Evolutionary conservation across 2,888 invertebrate species (phyloP).

Genomic region (Athetis lepigone): DNA sequence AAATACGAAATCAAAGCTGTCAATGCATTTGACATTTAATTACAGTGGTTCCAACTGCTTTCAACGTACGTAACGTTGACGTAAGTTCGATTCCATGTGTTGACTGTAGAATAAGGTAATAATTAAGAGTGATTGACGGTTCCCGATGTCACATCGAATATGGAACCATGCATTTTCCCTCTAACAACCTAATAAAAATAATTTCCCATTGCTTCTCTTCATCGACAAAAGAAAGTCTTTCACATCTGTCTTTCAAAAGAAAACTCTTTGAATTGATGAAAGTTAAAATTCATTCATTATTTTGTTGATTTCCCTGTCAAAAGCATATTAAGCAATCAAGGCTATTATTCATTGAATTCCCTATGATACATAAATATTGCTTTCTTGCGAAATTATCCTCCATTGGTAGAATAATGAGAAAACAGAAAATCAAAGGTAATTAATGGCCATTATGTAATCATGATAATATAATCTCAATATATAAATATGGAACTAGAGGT

Average conservation of each 20-base stretch:
- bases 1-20: constrained; percentile 10
- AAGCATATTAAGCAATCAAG: constrained; percentile 30
- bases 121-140: constrained; percentile 20
- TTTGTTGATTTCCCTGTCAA: constrained; percentile 25
- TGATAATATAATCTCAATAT: background rate
- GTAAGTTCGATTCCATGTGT: background rate
- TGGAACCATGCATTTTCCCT: constrained; percentile 13
- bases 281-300: constrained; percentile 41
- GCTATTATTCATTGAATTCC: constrained; percentile 20
- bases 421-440: constrained; percentile 9
- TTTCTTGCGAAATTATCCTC: background rate
- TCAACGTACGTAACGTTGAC: background rate
- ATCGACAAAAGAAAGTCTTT: constrained; percentile 19
- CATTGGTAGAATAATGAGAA: background rate
- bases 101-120: background rate
- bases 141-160: constrained; percentile 1
- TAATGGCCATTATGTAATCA: background rate
- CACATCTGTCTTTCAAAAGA: too few species aligned
- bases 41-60: too few species aligned
- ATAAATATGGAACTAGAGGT: background rate
- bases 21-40: constrained; percentile 23
- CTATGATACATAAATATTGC: background rate
- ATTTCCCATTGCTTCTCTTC: constrained; percentile 23
- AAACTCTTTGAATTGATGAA: constrained; percentile 12
- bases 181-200: constrained; percentile 16